Evolutionary conservation across 2,888 invertebrate genomes (phyloP), one percentile per base, ranked within the genome.

Genomic region (Anorthoa munda): DNA sequence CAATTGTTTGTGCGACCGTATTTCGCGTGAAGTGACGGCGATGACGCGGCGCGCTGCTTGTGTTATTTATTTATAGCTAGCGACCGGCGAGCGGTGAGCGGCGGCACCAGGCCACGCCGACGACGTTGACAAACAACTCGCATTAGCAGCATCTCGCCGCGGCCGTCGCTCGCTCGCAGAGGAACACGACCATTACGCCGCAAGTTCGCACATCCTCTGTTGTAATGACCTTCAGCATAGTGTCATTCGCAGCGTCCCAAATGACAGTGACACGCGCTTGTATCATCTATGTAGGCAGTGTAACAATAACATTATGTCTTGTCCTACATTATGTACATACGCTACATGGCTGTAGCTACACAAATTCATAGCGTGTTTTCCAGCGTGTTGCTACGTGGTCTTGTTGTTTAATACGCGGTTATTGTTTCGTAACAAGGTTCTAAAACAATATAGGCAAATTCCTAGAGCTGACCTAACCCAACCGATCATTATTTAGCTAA

Each of bases 71-170:
- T 94, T 92, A 93, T 94, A 94, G 93, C 89, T 80, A 88, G 88
- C 89, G 88, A 88, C 90, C 87, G 90, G 87, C 82, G 61, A 67
- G 15, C 87, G 90, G 87, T 83, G 69, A 65, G 31, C 75, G 81
- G 89, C 90, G 90, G 86, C 90, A 93, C 89, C 90, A 91, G 89
- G 87, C 80, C 26, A 71, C 58, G 61, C 51, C 89, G 92, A 93
- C 89, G 92, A 93, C 93, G 93, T 93, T 94, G 94, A 94, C 94
- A 94, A 95, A 95, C 94, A 95, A 93, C 91, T 89, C 89, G 90
- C 91, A 92, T 92, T 90, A 92, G 88, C 89, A 90, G 84, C 89
- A 89, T 85, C 87, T 82, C 79, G 71, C 70, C 70, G 75, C 76
- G 70, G 75, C 72, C 76, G 80, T 72, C 75, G 83, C 77, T 74